phyloP scores from a whole-genome alignment of 2,113 vertebrate genomes.

The Marcusenius ussheri region DNA sequence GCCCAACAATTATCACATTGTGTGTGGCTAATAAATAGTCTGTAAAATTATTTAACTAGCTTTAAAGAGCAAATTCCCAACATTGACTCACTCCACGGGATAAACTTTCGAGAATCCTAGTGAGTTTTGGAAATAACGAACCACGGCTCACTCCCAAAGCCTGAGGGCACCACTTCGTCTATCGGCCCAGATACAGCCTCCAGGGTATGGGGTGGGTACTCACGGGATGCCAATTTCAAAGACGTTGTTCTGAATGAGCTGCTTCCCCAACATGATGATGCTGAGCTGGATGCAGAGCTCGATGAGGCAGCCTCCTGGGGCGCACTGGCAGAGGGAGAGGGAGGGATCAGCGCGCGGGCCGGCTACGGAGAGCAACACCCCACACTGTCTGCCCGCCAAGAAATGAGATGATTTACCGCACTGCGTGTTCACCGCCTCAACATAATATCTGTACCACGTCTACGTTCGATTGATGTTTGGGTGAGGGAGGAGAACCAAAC shows the following conservation, averaged over 20 bases:
- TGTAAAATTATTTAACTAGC: not conserved
- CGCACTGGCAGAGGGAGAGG: slow-evolving; percentile 67
- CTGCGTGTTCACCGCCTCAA: not conserved
- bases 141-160: not conserved
- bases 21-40: not conserved
- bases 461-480: not conserved
- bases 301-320: slow-evolving; percentile 92
- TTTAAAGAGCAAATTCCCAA: not conserved
- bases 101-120: not conserved
- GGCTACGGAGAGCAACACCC: not conserved
- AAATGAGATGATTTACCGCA: not conserved
- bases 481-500: not conserved
- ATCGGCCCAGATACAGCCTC: not conserved
- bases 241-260: slow-evolving; percentile 95
- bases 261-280: slow-evolving; percentile 98
- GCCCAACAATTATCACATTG: not conserved
- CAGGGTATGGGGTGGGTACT: slow-evolving; percentile 43
- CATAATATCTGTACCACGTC: not conserved
- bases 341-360: not conserved
- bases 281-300: slow-evolving; percentile 95
- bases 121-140: not conserved
- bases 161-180: not conserved
- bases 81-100: not conserved
- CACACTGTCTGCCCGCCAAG: not conserved
- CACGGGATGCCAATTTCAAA: slow-evolving; percentile 97